Evolutionary conservation across 2,113 vertebrate genomes (phyloP).

Genomic region (Lates calcarifer): DNA sequence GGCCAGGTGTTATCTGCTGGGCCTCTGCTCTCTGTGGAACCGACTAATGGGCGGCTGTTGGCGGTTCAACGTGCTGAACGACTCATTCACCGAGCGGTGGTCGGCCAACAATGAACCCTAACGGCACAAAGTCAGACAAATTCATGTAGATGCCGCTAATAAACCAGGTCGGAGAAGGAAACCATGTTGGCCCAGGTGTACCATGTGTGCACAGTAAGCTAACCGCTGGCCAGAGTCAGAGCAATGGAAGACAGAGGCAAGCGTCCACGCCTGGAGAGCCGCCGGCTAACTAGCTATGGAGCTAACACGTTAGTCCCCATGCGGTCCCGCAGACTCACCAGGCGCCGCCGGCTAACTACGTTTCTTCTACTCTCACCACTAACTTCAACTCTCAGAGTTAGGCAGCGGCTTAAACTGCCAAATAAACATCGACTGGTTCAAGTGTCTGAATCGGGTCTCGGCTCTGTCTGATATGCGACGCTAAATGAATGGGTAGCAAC

Average conservation of each 20-base stretch:
- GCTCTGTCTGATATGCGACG: background rate
- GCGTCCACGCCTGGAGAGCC: background rate
- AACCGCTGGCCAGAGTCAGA: rapidly evolving
- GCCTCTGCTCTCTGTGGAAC: background rate
- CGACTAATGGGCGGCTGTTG: background rate
- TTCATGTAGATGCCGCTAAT: rapidly evolving
- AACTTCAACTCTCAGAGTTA: rapidly evolving
- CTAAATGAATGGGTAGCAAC: conserved; percentile 36
- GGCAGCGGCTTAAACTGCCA: rapidly evolving
- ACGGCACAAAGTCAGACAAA: background rate
- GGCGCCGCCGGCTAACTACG: background rate
- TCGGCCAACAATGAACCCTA: background rate
- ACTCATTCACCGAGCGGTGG: background rate
- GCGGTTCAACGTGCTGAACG: background rate
- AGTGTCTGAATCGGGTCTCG: rapidly evolving
- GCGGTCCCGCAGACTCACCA: conserved; percentile 53
- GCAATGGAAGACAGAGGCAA: conserved; percentile 1
- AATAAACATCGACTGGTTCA: rapidly evolving
- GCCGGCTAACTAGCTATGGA: conserved; percentile 26
- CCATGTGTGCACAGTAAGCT: too few species aligned
- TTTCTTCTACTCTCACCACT: too few species aligned
- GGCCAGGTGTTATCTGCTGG: rapidly evolving
- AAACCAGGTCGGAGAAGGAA: rapidly evolving
- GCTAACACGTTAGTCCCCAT: conserved; percentile 73
- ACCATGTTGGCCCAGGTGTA: rapidly evolving